Conservation (phyloP, 2,797 vertebrate genomes). For the Paratrypauchen microcephalus region DNA sequence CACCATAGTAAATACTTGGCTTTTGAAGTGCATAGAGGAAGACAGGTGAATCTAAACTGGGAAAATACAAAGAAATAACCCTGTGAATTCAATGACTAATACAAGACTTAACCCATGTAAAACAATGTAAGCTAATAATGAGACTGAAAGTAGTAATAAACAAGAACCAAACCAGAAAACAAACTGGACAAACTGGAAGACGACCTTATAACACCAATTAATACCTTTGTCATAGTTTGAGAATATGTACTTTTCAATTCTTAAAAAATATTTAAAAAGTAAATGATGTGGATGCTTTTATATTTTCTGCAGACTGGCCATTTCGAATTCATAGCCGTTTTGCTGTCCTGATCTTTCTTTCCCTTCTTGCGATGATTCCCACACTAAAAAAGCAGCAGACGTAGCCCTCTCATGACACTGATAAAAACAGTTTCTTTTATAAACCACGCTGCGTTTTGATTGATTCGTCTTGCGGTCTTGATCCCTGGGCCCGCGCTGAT, state of each 20-base stretch:
- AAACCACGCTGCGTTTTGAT: constrained; percentile 69
- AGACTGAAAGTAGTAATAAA: no score
- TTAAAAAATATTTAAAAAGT: constrained; percentile 18
- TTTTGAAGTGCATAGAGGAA: not conserved
- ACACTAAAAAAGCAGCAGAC: constrained; percentile 3
- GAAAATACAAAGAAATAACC: not conserved
- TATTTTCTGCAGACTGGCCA: constrained; percentile 17
- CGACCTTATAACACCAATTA: no score
- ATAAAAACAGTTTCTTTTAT: constrained; percentile 69
- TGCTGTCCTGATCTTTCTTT: not conserved
- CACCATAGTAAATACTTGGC: not conserved
- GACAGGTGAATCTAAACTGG: not conserved
- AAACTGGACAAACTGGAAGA: not conserved
- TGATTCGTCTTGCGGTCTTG: constrained; percentile 73
- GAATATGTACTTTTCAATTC: constrained; percentile 22
- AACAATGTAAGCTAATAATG: not conserved
- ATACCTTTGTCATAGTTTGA: not conserved
- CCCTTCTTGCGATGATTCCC: not conserved
- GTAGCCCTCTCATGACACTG: constrained; percentile 53
- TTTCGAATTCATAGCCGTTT: not conserved
- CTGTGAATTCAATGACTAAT: not conserved
- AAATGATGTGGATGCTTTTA: constrained; percentile 36
- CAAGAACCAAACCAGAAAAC: not conserved
- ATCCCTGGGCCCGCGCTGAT: constrained; percentile 73
- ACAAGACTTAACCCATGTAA: not conserved